Evolutionary conservation across 2,888 invertebrate genomes (phyloP), one percentile per base, ranked within the genome.

Genomic region (Eulithis prunata): DNA sequence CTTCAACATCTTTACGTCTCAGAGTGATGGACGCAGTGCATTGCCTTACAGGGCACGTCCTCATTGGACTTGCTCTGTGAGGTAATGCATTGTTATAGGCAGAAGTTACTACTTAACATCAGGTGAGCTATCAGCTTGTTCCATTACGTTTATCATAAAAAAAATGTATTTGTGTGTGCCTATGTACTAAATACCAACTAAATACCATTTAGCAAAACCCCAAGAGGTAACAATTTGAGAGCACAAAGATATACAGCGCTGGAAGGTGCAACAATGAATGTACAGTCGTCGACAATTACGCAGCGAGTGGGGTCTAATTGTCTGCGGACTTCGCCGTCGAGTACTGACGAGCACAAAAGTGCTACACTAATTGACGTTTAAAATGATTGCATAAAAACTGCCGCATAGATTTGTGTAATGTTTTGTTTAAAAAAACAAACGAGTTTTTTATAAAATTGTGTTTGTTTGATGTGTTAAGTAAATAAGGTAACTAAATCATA

Each of bases 271-370:
- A 69, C 65, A 69, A 65, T 65, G 72, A 60, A 65, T 65, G 76
- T 76, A 78, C 77, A 78, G 75, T 76, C 74, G 76, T 61, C 66
- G 70, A 77, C 78, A 77, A 78, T 77, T 77, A 78, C 74, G 68
- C 67, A 59, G 71, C 71, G 73, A 72, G 71, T 71, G 57, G 60
- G 65, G 66, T 68, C 73, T 77, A 75, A 78, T 78, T 78, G 77
- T 77, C 70, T 63, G 66, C 57, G 67, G 69, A 66, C 71, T 71
- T 70, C 69, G 68, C 69, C 66, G 72, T 66, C 59, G 68, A 65
- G 70, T 64, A 70, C 71, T 57, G 69, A 57, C 63, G 69, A 47
- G 61, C 46, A n/a, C 43, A 46, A 62, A 71, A 70, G 65, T 63
- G 66, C 47, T 62, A 60, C 55, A 55, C 64, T 64, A 64, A 68